Percentiles rank a stretch among this genome's conserved stretches.
These are phyloP conservation scores for Cochlearius cochlearius DNA, from an alignment of 2,113 vertebrate species.

Conservation along the genomic window DNA sequence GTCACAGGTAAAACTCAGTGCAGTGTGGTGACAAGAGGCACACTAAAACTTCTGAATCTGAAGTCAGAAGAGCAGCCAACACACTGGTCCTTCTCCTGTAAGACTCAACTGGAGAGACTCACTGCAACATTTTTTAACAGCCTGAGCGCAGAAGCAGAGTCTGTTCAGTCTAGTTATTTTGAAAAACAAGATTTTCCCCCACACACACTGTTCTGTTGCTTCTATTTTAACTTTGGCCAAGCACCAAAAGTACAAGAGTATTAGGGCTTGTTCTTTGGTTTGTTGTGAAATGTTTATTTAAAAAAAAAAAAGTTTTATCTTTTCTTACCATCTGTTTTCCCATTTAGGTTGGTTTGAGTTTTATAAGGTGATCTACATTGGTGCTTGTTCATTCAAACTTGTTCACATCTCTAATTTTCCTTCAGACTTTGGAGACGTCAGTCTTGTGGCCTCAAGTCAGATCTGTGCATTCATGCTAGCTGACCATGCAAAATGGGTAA, in stretches of 20 bases:
- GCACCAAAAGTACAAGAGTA: neutral
- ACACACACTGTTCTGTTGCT: neutral
- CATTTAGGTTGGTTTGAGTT: neutral
- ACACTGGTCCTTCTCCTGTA: neutral
- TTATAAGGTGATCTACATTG: neutral
- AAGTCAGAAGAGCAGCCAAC: neutral
- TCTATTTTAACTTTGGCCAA: neutral
- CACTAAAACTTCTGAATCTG: neutral
- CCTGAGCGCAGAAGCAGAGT: neutral
- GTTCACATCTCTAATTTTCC: neutral
- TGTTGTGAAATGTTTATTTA: conserved; percentile 18
- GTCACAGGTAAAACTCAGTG: neutral
- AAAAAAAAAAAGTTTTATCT: neutral
- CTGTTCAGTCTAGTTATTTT: neutral
- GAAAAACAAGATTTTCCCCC: neutral
- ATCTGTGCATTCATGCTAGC: neutral
- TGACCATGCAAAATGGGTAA: neutral
- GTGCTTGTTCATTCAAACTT: neutral
- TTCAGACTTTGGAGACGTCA: neutral
- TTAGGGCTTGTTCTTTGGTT: neutral
- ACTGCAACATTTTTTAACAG: neutral
- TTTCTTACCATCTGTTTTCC: neutral
- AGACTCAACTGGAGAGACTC: neutral
- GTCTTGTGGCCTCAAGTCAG: neutral
- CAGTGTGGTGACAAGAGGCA: neutral